phyloP scores from a whole-genome alignment of 2,888 invertebrate genomes.

The Drosophila tripunctata region DNA sequence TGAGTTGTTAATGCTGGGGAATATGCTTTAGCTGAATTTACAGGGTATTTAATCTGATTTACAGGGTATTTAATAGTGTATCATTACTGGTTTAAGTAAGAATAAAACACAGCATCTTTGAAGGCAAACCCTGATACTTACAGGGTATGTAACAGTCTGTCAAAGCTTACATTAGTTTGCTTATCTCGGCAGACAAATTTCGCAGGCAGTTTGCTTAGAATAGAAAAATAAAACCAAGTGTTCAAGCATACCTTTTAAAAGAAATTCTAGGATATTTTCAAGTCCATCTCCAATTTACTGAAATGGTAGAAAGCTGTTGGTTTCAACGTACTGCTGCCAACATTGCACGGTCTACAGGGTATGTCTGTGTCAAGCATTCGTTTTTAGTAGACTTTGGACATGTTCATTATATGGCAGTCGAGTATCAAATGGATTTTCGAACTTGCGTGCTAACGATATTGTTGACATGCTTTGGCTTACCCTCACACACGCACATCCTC shows the following conservation, averaged over 20 bases:
- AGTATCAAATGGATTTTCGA: slow-evolving; percentile 69
- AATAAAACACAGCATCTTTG: too few relatives aligned
- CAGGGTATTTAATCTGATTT: not conserved
- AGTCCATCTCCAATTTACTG: not conserved
- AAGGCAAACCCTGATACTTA: too few relatives aligned
- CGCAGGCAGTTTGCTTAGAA: too few relatives aligned
- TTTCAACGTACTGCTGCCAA: not conserved
- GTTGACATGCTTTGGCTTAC: slow-evolving; percentile 42
- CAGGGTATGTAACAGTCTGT: not conserved
- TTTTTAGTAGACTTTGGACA: not conserved
- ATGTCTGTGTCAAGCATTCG: slow-evolving; percentile 13
- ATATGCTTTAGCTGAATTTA: not conserved
- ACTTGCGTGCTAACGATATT: slow-evolving; percentile 56
- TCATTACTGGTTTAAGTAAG: not conserved
- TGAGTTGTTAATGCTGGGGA: too few relatives aligned
- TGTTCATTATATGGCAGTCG: slow-evolving; percentile 50
- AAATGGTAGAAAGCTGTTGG: not conserved
- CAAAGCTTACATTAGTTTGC: too few relatives aligned
- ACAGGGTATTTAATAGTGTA: not conserved
- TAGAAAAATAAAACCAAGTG: too few relatives aligned
- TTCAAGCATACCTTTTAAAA: not conserved
- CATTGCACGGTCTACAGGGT: slow-evolving; percentile 2
- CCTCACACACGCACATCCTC: not conserved
- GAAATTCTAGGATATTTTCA: not conserved
- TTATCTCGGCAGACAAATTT: too few relatives aligned